These are phyloP conservation scores for Platycercus adscitus DNA, from an alignment of 2,113 vertebrate genomes.

Conservation along the genomic window DNA sequence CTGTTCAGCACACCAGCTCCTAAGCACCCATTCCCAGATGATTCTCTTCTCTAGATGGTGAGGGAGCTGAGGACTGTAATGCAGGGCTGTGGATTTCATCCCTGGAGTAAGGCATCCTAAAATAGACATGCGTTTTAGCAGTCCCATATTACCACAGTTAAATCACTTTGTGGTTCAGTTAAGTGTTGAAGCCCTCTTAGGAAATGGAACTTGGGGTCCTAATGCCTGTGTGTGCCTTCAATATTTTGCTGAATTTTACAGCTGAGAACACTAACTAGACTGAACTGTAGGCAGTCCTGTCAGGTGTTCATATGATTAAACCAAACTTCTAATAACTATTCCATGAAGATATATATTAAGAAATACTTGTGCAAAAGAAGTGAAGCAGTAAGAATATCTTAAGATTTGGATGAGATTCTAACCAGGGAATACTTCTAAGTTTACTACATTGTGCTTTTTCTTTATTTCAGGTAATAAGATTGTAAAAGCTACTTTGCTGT, in stretches of 20 bases:
- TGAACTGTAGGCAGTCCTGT: neutral
- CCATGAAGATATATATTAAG: neutral
- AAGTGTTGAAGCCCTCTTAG: neutral
- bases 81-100: neutral
- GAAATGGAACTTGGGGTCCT: neutral
- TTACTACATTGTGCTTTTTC: neutral
- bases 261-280: fast-evolving
- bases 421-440: slow-evolving; percentile 12
- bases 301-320: neutral
- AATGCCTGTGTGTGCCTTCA: neutral
- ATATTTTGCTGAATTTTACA: neutral
- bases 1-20: neutral
- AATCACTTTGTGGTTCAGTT: neutral
- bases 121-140: neutral
- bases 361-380: slow-evolving; percentile 35
- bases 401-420: slow-evolving; percentile 3
- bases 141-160: fast-evolving
- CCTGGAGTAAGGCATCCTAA: neutral
- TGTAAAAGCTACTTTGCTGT: neutral
- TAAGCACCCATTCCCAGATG: neutral
- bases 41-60: neutral
- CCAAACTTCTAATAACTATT: neutral
- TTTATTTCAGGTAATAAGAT: neutral
- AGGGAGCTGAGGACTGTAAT: neutral
- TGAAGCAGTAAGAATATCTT: slow-evolving; percentile 6